Conservation (phyloP, 1,140 invertebrate species). For the Hyles vespertilio region DNA sequence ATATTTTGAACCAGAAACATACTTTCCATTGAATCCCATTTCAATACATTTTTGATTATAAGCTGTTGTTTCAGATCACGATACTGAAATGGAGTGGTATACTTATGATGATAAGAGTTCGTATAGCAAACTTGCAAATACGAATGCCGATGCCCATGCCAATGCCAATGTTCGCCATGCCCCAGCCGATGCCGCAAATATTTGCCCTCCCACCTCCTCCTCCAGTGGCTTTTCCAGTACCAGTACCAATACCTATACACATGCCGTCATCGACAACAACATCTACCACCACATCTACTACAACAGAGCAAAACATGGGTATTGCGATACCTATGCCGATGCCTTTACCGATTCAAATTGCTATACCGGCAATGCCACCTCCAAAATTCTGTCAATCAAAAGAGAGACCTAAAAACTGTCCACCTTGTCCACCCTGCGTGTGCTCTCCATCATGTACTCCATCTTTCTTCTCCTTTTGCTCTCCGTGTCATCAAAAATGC, state of each 20-base stretch:
- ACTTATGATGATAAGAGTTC: conserved; percentile 1
- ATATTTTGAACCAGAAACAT: no score
- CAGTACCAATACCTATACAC: conserved; percentile 13
- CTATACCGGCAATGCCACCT: conserved; percentile 25
- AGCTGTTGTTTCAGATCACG: conserved; percentile 6
- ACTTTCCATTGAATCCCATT: no score
- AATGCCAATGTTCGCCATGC: not conserved
- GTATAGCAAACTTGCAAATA: conserved; percentile 9
- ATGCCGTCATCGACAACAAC: conserved; percentile 18
- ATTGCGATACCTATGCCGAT: conserved; percentile 28
- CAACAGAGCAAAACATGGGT: conserved; percentile 13
- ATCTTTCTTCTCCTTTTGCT: conserved; percentile 57
- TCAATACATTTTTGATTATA: no score
- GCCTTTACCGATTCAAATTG: conserved; percentile 33
- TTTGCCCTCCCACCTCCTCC: conserved; percentile 25
- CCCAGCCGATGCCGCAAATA: conserved; percentile 14
- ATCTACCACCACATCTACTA: conserved; percentile 30
- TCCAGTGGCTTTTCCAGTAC: conserved; percentile 25
- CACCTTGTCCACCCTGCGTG: conserved; percentile 50
- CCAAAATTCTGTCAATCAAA: conserved; percentile 16
- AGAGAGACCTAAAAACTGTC: conserved; percentile 29
- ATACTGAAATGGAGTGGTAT: conserved; percentile 11
- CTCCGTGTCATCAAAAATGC: conserved; percentile 53
- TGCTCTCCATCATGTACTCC: conserved; percentile 53
- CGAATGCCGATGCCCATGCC: conserved; percentile 7